Base-by-base conservation (phyloP, 2,888 invertebrate species). In the Drosophila limbata region DNA sequence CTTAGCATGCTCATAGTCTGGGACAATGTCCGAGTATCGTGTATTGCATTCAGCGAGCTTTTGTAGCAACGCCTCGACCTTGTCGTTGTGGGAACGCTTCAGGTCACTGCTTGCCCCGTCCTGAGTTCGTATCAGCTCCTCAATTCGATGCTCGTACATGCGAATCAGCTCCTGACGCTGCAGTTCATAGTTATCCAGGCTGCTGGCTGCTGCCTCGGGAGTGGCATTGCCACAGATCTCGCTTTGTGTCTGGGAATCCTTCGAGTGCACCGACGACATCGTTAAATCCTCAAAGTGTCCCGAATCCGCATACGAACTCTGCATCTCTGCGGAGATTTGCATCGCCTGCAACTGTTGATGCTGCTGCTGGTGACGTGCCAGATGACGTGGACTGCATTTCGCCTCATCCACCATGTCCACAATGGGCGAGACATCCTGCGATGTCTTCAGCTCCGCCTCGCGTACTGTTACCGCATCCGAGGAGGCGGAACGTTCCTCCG, bases 261-360 rank as follows among this genome's bases (percentile, higher is more conserved):
- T 96, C 64, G 96, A 96, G 92, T 96, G 95, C 71, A 96, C 93
- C 60, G 96, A 96, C 55, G 96, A 96, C 84, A 95, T 95, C 17
- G 95, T 95, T 82, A 96, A 93, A 93, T 97, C 97, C 91, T 97
- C 97, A 92, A 96, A 97, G 93, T 97, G 96, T 45, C 97, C 97
- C 8, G 97, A 97, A 92, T 97, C 97, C 61, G 96, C 96, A 88
- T 96, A 95, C 31, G 97, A 97, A 75, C 95, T 95, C 84, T 95
- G 95, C 94, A 96, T 94, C 90, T 96, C 96, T 0, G 91, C 85
- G 3, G 91, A 85, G 68, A 89, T 84, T 60, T 87, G 89, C 78
- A 82, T 76, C n/a, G 72, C 74, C 62, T 70, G 69, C 62, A 77
- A n/a, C 19, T 66, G 51, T 17, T 59, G 59, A 2, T 70, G 74